Base-by-base conservation (phyloP, 1,140 invertebrate genomes). In the Zophobas atratus region DNA sequence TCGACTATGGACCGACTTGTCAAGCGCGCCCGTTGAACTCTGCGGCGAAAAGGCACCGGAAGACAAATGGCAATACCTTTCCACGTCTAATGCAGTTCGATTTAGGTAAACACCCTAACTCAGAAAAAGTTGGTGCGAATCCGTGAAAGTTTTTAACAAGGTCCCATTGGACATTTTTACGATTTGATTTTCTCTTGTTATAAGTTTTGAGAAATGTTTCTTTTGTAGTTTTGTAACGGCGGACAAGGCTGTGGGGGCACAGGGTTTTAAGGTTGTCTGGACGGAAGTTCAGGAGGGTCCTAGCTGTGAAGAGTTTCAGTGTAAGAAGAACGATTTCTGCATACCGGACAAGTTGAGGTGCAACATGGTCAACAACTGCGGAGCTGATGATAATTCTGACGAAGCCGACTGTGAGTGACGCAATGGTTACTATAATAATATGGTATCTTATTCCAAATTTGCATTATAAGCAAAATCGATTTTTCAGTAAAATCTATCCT, bases 231-330 rank as follows among this genome's bases (percentile, higher is more conserved):
- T 96, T 85, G 93, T 94, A 80, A 93, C 93, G 73, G 94, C 94
- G 49, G 94, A 95, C 83, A 96, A 95, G 88, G 93, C 94, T 53
- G 93, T 94, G 6, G 94, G 94, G 56, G 91, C 91, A 75, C 89
- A 92, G 83, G 96, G 96, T 67, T 98, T 97, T 87, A 92, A 92
- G 81, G 94, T 94, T 35, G 91, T 96, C 56, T 97, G 96, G 96
- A 97, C 96, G 32, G 96, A 97, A 89, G 92, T 95, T 77, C 88
- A 89, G 77, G 90, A 88, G 55, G 88, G 89, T 5, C 84, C 84
- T 6, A 88, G 89, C 81, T 90, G 90, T 81, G 87, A 89, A 83
- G 86, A 92, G 79, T 94, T 94, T 85, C 88, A 89, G 20, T 96
- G 94, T 87, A 83, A 86, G 56, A 89, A 87, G 84, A 93, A 88